A percentile compares a stretch with the other conserved stretches of the same genome.
Conservation (phyloP, 2,888 invertebrate genomes). For the Acrocera orbiculus region DNA sequence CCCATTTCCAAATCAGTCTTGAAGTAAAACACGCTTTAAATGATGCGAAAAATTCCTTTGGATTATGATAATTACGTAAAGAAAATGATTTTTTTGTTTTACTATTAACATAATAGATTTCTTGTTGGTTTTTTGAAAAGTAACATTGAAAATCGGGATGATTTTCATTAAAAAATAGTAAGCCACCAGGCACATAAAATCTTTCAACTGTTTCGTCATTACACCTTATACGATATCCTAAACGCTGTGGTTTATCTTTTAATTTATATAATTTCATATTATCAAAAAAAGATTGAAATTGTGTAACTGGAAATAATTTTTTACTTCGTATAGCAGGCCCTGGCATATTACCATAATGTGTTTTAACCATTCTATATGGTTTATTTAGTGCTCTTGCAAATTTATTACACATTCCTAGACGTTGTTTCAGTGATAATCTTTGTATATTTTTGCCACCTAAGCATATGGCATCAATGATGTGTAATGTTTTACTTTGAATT, state of each 20-base stretch:
- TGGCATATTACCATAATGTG: conserved; percentile 14
- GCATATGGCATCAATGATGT: conserved; percentile 57
- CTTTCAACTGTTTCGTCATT: conserved; percentile 16
- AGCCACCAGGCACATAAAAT: conserved; percentile 29
- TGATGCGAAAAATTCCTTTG: conserved; percentile 20
- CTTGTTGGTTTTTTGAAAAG: conserved; percentile 19
- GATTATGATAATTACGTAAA: conserved; percentile 14
- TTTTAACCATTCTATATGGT: conserved; percentile 17
- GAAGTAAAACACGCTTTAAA: conserved; percentile 22
- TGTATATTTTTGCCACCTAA: conserved; percentile 56
- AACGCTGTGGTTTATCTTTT: conserved; percentile 22
- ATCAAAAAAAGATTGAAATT: conserved; percentile 22
- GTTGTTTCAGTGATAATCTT: conserved; percentile 37
- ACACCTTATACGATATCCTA: conserved; percentile 22
- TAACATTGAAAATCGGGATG: conserved; percentile 17
- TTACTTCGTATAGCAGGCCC: conserved; percentile 22
- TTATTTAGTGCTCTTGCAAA: conserved; percentile 27
- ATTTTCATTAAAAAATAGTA: conserved; percentile 25
- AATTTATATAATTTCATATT: conserved; percentile 23
- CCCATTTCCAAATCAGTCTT: conserved; percentile 28
- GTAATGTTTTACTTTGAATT: conserved; percentile 40
- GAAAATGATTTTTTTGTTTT: conserved; percentile 16
- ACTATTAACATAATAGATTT: conserved; percentile 22
- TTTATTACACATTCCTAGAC: conserved; percentile 25
- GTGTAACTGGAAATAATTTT: conserved; percentile 19